These are phyloP conservation scores for Achlya flavicornis DNA, from an alignment of 2,888 invertebrate genomes.

Conservation along the genomic window DNA sequence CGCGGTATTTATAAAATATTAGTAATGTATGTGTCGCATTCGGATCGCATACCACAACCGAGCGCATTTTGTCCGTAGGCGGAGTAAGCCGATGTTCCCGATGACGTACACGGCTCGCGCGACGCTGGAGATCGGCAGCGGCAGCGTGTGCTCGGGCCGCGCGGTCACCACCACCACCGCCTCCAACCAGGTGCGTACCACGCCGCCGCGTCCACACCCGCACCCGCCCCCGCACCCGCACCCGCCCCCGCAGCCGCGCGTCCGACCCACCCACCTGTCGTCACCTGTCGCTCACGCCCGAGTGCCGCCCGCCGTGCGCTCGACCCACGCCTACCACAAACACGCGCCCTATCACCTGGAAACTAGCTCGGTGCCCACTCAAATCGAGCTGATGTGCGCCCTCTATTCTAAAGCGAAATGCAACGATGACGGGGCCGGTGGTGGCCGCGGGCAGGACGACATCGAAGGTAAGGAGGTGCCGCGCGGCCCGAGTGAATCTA, in stretches of 20 bases:
- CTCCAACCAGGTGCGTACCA: constrained; percentile 79
- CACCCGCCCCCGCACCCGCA: no score
- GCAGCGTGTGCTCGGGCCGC: constrained; percentile 78
- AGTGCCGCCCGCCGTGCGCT: constrained; percentile 49
- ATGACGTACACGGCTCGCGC: constrained; percentile 82
- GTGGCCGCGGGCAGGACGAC: constrained; percentile 32
- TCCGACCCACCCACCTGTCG: constrained; percentile 17
- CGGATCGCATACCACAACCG: constrained; percentile 26
- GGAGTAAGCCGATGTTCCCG: constrained; percentile 76
- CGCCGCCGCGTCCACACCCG: no score
- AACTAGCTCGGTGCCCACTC: constrained; percentile 18
- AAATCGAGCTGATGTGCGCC: constrained; percentile 41
- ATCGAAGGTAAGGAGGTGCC: constrained; percentile 30
- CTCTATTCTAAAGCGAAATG: constrained; percentile 28
- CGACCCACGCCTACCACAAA: constrained; percentile 17
- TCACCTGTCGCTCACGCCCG: constrained; percentile 18
- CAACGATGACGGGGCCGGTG: constrained; percentile 29
- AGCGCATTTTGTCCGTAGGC: constrained; percentile 42
- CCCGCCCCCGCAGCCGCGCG: constrained; percentile 26
- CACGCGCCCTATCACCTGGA: constrained; percentile 12
- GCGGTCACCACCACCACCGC: constrained; percentile 81
- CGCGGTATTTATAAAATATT: no score
- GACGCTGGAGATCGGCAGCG: constrained; percentile 80
- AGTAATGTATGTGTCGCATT: neutral
- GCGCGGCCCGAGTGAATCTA: constrained; percentile 41